Conservation (phyloP, 2,113 vertebrate species). For the Proterorhinus semilunaris region DNA sequence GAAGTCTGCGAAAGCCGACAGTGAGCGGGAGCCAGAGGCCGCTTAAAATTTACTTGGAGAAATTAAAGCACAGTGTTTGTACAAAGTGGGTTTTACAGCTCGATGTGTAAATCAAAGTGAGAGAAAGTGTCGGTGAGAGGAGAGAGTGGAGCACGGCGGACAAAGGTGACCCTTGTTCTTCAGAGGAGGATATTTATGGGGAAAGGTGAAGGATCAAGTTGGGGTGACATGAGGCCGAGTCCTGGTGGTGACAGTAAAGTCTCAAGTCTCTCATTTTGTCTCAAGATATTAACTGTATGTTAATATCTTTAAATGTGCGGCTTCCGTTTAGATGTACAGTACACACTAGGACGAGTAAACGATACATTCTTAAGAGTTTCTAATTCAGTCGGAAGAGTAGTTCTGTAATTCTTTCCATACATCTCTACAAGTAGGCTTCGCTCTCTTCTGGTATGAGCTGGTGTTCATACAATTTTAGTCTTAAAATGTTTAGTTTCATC, state of each 20-base stretch:
- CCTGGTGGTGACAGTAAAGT: constrained; percentile 63
- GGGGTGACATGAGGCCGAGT: constrained; percentile 57
- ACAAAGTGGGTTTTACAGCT: constrained; percentile 50
- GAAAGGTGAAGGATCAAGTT: constrained; percentile 60
- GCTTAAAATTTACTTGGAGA: constrained; percentile 62
- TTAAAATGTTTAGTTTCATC: too few species aligned
- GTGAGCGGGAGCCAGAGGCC: constrained; percentile 54
- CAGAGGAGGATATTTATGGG: constrained; percentile 64
- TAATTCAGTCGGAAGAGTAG: background rate
- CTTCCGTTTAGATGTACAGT: constrained; percentile 1
- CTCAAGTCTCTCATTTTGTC: constrained; percentile 51
- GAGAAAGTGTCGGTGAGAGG: constrained; percentile 29
- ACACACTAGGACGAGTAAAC: too few species aligned
- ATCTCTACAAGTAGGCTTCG: too few species aligned
- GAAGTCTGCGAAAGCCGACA: constrained; percentile 69
- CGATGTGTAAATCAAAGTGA: constrained; percentile 60
- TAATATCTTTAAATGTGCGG: background rate
- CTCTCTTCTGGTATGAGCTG: too few species aligned
- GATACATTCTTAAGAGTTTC: background rate
- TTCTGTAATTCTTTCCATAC: background rate
- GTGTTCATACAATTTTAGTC: too few species aligned
- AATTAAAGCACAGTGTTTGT: constrained; percentile 60
- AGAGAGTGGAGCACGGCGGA: constrained; percentile 39
- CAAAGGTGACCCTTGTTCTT: constrained; percentile 52
- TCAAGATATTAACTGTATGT: background rate